Base-by-base conservation (phyloP, 2,797 vertebrate genomes). In the Fratercula arctica region DNA sequence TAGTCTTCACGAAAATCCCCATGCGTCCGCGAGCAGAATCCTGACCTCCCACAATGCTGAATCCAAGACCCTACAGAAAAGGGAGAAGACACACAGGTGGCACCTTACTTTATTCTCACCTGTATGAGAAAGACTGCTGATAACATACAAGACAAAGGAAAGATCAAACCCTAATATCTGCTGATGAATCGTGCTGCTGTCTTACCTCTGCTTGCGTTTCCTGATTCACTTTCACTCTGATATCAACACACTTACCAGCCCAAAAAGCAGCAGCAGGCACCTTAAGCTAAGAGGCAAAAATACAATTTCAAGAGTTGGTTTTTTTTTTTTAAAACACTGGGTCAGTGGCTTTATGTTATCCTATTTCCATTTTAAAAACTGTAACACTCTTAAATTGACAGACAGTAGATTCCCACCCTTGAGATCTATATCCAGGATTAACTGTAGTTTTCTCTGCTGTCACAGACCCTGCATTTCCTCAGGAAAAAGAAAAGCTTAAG, bases 1-100 rank as follows among this genome's bases (percentile, higher is more conserved):
- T 99, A 4, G 99, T 99, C 97, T 99, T 99, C 93, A 99, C 99
- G 85, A 99, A 99, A 97, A 99, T 99, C 26, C 99, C 99, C 99
- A 99, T 99, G 90, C 99, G 98, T 76, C 99, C 99, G 3, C 99
- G 98, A 70, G 99, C 98, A 80, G 99, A 99, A 98, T 99, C 99
- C 87, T 99, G 99, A 39, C 99, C 99, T 67, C 99, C 99, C 64
- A 99, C 99, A 86, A 99, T 99, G 91, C 99, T 99, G 97, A 99
- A 99, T 66, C 99, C 99, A 48, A 99, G 98, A 54, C 99, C 99
- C 99, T 99, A 41, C 8, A 90, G 35, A 69, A 91, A 82, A 83
- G 59, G 67, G 14, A 82, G 68, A 83, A 66, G 43, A 57, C 8
- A 66, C 43, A 85, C 8, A 74, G 48, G 53, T 78, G 29, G 31